phyloP scores from a whole-genome alignment of 2,888 invertebrate species.

The Drosophila cognata region DNA sequence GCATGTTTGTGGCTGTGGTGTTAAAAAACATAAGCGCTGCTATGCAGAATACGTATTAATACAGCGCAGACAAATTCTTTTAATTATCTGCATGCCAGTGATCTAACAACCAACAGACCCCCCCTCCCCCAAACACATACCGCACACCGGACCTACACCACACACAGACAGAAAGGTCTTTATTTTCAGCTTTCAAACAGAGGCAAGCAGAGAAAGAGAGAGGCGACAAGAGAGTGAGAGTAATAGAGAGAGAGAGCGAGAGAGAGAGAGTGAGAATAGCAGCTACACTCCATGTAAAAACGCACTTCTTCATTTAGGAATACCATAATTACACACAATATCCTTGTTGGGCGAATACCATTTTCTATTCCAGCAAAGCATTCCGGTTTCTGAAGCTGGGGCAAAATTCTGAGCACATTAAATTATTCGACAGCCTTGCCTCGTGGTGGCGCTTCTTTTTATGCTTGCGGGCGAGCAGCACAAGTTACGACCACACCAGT shows the following conservation, averaged over 20 bases:
- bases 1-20: neutral
- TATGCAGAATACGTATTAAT: conserved; percentile 35
- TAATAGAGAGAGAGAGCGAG: neutral
- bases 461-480: neutral
- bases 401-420: neutral
- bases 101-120: neutral
- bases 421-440: neutral
- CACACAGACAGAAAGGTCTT: neutral
- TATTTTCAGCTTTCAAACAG: neutral
- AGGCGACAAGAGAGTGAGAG: too few species aligned
- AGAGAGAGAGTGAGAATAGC: neutral
- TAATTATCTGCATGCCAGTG: conserved; percentile 11
- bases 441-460: neutral
- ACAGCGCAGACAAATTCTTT: conserved; percentile 33
- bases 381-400: neutral
- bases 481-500: conserved; percentile 39
- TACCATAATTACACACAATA: neutral
- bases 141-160: neutral
- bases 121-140: too few species aligned
- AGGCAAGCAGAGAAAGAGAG: neutral
- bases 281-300: neutral
- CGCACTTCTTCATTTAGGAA: neutral
- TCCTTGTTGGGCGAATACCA: neutral
- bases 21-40: neutral
- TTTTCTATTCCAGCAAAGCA: neutral